Conservation (phyloP, 2,888 invertebrate species). For the Chamaedrilus cognettii region DNA sequence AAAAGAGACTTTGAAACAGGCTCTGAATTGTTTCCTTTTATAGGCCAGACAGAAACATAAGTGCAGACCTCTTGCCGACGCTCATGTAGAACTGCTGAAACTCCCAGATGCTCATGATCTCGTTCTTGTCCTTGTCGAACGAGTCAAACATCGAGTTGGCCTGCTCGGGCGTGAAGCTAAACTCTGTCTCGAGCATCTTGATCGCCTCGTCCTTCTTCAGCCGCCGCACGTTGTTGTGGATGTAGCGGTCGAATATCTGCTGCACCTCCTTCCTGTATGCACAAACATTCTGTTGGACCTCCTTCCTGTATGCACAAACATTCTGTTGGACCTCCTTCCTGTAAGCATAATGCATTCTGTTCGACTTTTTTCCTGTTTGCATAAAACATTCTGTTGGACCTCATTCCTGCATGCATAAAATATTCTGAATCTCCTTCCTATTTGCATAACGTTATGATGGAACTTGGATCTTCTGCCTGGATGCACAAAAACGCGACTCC, state of each 20-base stretch:
- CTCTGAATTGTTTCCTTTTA: no score
- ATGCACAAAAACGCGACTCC: no score
- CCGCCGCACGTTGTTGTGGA: conserved; percentile 48
- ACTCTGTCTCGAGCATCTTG: conserved; percentile 49
- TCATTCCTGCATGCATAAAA: no score
- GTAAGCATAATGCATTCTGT: no score
- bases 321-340: conserved; percentile 51
- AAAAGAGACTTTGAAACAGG: no score
- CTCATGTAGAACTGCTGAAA: conserved; percentile 53
- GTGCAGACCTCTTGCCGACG: conserved; percentile 51
- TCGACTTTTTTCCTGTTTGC: no score
- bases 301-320: no score
- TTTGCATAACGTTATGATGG: no score
- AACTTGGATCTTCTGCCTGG: no score
- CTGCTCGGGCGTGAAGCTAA: conserved; percentile 46
- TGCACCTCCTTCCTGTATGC: conserved; percentile 53
- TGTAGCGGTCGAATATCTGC: conserved; percentile 53
- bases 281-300: conserved; percentile 49
- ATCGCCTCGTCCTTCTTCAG: conserved; percentile 50
- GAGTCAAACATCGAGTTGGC: conserved; percentile 53
- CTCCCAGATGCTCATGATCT: conserved; percentile 57
- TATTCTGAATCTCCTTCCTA: no score
- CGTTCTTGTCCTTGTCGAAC: conserved; percentile 56
- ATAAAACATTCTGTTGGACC: conserved; percentile 47
- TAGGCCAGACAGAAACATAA: not conserved